Evolutionary conservation across 2,797 vertebrate genomes (phyloP), one percentile per base, ranked within the genome.

Genomic region (Balearica regulorum): DNA sequence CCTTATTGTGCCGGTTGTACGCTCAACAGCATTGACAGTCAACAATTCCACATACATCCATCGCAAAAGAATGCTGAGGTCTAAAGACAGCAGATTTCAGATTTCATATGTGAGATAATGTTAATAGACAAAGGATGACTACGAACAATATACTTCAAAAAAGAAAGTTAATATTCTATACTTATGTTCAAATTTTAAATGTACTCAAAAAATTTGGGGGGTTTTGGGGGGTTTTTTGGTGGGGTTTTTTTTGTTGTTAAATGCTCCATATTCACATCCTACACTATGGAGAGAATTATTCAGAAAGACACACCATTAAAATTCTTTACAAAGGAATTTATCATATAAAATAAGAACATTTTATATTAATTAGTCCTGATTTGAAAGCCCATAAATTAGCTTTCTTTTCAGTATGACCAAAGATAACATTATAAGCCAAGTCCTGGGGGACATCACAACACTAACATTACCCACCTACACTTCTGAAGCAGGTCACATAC

Each of bases 361-460:
- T 96, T 84, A 85, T 93, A 94, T 92, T 83, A 96, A 94, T 93
- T 92, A 89, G 83, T 35, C 75, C 68, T 73, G 35, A 80, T 68
- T 93, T 90, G 73, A 95, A 97, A 93, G 91, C 83, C 83, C 76
- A 87, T 72, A 79, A 72, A 96, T 96, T 72, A 90, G 66, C 26
- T 77, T 87, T 92, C 87, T 93, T 96, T 44, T 33, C 57, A 91
- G 58, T 78, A 80, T 86, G 35, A 83, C 54, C 53, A 70, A 87
- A 87, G 77, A 80, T 65, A 78, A 69, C 51, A 41, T 49, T 24
- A 80, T 80, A 91, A 87, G 41, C 62, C 77, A 55, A 81, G 16
- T 48, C 86, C 68, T 69, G 6, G 11, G 29, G 21, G 48, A 85
- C 54, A 43, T 70, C 72, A 54, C 76, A 86, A 55, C 53, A 68